A percentile compares a stretch with the other conserved stretches of the same genome.
phyloP scores from a whole-genome alignment of 1,140 invertebrate genomes.

The Pachypeltis micranthus region DNA sequence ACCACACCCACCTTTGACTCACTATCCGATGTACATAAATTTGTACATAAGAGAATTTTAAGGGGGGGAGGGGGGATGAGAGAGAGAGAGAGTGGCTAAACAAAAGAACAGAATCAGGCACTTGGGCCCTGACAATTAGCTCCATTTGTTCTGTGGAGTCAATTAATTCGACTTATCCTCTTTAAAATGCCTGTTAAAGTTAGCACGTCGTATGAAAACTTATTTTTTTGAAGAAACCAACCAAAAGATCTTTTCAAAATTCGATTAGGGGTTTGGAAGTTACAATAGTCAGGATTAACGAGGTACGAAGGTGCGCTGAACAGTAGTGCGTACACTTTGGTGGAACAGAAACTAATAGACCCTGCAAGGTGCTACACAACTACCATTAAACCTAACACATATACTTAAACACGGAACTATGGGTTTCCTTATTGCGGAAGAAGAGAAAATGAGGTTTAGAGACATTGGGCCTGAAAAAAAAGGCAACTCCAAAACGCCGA shows the following conservation, averaged over 20 bases:
- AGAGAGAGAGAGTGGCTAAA: background rate
- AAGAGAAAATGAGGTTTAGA: too few relatives aligned
- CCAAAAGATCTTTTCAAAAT: too few relatives aligned
- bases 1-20: background rate
- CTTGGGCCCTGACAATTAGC: background rate
- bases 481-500: too few relatives aligned
- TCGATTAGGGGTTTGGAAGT: slow-evolving; percentile 6
- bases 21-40: background rate
- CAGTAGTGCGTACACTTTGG: too few relatives aligned
- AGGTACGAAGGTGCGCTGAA: background rate
- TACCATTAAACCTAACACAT: too few relatives aligned
- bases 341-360: too few relatives aligned
- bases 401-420: too few relatives aligned
- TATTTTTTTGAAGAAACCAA: too few relatives aligned
- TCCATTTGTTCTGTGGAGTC: background rate
- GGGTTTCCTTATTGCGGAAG: too few relatives aligned
- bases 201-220: too few relatives aligned
- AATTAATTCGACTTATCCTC: background rate
- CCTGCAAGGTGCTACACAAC: too few relatives aligned
- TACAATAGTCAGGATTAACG: background rate
- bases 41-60: background rate
- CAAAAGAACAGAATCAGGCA: background rate
- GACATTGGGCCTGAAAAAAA: too few relatives aligned
- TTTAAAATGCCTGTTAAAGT: background rate
- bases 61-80: background rate